Evolutionary conservation across 2,113 vertebrate genomes (phyloP), one percentile per base, ranked within the genome.

Genomic region (Bambusicola thoracicus): DNA sequence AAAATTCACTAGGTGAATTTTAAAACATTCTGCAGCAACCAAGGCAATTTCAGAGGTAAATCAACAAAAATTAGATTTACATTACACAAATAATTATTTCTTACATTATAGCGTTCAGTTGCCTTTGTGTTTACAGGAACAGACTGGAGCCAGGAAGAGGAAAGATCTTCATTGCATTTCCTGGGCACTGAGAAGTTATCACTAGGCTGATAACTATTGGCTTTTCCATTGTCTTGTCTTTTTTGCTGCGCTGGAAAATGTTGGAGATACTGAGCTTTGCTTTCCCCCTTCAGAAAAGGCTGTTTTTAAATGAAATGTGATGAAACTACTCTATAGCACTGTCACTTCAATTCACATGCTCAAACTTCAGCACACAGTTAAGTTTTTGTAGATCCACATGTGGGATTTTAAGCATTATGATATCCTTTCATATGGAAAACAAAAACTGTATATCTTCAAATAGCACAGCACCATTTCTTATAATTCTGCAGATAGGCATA

Each of bases 1-100:
- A 94, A 90, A 93, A 89, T 76, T 87, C 77, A 83, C 72, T 43
- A 74, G 29, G 36, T 62, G 38, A 63, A 63, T 63, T 63, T 63
- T 63, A 63, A 63, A 89, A 34, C 55, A 66, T 69, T 82, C 34
- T 75, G 32, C 38, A 76, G 36, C 27, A 68, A 56, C 46, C 49
- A 82, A 77, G 32, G 59, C 61, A 69, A 53, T 86, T 94, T 89
- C 74, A 65, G 49, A 78, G 59, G 63, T 70, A 90, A 75, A 46
- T 34, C 61, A 66, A 44, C 46, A 87, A 95, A 94, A 94, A 81
- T 80, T 32, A 34, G 21, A 56, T 83, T 86, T 40, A 77, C 13
- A 29, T 29, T 62, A 40, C 56, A 87, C 58, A 67, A 66, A 85
- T 29, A 40, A 4, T 70, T 40, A n/a, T 89, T 90, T 89, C 80